Conservation (phyloP, 2,113 vertebrate species). For the Elephantulus edwardii region DNA sequence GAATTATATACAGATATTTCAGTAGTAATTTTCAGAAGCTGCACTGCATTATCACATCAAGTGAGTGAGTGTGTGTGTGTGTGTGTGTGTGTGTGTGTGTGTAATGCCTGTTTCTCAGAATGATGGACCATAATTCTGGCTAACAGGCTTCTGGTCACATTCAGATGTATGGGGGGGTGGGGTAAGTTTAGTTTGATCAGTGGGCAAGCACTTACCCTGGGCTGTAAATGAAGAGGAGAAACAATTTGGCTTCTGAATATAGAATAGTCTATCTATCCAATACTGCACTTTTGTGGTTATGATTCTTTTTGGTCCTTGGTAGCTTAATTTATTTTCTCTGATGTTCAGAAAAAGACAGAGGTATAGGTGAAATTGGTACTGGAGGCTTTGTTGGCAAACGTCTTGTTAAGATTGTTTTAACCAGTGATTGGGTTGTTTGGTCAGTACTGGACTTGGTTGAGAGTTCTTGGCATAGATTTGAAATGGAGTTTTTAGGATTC, state of each 20-base stretch:
- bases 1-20: neutral
- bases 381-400: constrained; percentile 51
- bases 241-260: constrained; percentile 57
- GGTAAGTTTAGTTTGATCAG: constrained; percentile 50
- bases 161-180: neutral
- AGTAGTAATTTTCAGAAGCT: neutral
- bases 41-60: neutral
- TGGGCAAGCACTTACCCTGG: constrained; percentile 34
- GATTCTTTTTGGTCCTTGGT: constrained; percentile 58
- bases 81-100: too few relatives aligned
- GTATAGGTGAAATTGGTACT: neutral
- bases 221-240: constrained; percentile 33
- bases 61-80: neutral
- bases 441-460: neutral
- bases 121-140: neutral
- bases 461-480: constrained; percentile 36
- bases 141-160: neutral
- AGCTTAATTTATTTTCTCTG: constrained; percentile 46
- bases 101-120: constrained; percentile 13
- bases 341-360: constrained; percentile 49
- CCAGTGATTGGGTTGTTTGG: constrained; percentile 11
- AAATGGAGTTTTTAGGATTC: neutral
- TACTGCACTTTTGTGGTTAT: constrained; percentile 52
- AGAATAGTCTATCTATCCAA: constrained; percentile 39
- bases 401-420: constrained; percentile 28